Percentiles rank a stretch among this genome's conserved stretches.
Conservation (phyloP, 1,140 invertebrate species). For the Pollicipes pollicipes region DNA sequence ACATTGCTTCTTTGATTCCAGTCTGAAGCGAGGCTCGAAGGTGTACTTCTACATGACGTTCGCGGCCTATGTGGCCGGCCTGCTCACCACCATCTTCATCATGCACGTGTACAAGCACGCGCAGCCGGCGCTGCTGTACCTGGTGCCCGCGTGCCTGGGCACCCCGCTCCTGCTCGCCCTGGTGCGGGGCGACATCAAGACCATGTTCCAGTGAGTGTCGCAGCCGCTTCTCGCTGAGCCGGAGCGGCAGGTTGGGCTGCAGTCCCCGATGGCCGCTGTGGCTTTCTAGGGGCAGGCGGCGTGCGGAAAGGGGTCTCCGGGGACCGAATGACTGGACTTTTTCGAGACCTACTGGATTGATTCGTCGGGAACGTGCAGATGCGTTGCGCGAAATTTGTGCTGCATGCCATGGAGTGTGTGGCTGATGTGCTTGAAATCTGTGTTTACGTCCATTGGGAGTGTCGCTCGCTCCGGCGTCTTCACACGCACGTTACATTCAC, state of each 20-base stretch:
- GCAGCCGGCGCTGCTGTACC: constrained; percentile 92
- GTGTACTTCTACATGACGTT: constrained; percentile 18
- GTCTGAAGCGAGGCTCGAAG: constrained; percentile 58
- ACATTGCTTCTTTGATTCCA: constrained; percentile 29
- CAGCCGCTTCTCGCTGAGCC: constrained; percentile 10
- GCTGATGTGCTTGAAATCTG: not conserved
- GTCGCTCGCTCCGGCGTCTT: too few species aligned
- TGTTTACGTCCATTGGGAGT: not conserved
- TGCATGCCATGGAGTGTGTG: not conserved
- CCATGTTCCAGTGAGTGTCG: constrained; percentile 68
- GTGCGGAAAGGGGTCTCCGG: too few species aligned
- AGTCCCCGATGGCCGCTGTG: too few species aligned
- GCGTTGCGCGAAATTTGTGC: constrained; percentile 6
- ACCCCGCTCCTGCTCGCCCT: constrained; percentile 71
- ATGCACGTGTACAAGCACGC: constrained; percentile 98
- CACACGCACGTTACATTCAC: too few species aligned
- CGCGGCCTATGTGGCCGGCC: constrained; percentile 78
- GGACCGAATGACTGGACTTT: too few species aligned
- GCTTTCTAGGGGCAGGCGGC: too few species aligned
- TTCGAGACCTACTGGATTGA: not conserved
- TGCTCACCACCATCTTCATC: constrained; percentile 84
- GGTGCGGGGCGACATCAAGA: constrained; percentile 74
- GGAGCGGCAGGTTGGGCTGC: too few species aligned
- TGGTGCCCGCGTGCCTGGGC: constrained; percentile 87
- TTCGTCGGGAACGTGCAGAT: too few species aligned